Evolutionary conservation across 2,797 vertebrate species (phyloP).

Genomic region (Babyrousa celebensis): DNA sequence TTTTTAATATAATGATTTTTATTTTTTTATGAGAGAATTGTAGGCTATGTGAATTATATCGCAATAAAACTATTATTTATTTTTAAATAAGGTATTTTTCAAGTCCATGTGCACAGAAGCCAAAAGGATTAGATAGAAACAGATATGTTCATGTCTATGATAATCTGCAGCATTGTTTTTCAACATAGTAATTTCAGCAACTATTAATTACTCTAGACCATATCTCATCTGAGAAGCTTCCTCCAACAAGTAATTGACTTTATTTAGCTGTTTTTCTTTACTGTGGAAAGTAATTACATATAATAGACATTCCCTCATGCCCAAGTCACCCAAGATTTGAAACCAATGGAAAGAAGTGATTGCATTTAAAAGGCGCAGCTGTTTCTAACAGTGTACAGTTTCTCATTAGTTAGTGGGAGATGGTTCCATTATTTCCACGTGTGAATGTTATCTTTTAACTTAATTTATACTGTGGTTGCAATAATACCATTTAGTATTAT

Average conservation of each 20-base stretch:
- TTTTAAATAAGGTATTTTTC: background rate
- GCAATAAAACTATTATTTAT: background rate
- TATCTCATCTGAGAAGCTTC: conserved; percentile 58
- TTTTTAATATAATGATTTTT: too few species aligned
- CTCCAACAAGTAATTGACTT: conserved; percentile 55
- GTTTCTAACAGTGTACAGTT: background rate
- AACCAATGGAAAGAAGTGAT: background rate
- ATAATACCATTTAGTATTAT: conserved; percentile 56
- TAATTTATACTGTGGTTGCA: conserved; percentile 64
- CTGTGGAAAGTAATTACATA: conserved; percentile 29
- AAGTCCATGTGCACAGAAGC: background rate
- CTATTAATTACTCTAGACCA: conserved; percentile 9
- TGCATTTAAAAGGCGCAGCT: background rate
- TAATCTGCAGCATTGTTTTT: background rate
- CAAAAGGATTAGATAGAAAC: background rate
- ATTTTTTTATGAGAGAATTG: background rate
- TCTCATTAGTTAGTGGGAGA: background rate
- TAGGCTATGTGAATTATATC: background rate
- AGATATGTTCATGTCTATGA: background rate
- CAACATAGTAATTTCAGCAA: conserved; percentile 2
- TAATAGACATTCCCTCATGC: conserved; percentile 39
- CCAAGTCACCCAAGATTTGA: conserved; percentile 45
- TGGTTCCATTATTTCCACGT: background rate
- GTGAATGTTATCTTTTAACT: background rate
- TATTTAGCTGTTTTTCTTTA: conserved; percentile 58